phyloP scores from a whole-genome alignment of 2,888 invertebrate genomes.

The Orchesella flavescens region DNA sequence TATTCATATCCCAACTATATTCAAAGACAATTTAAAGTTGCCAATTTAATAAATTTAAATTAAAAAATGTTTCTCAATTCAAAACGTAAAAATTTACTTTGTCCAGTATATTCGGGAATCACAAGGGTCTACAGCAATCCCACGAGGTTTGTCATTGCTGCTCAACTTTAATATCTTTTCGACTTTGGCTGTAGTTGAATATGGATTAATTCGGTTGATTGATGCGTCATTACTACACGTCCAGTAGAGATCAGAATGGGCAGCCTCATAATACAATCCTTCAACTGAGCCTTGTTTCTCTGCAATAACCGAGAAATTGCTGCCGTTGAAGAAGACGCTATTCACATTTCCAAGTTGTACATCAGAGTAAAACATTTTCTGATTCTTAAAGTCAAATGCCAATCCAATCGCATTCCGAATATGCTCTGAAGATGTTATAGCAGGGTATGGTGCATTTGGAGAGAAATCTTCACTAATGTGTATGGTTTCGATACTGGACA shows the following conservation, averaged over 20 bases:
- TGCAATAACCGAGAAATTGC: constrained; percentile 81
- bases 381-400: constrained; percentile 83
- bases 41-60: not conserved
- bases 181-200: constrained; percentile 75
- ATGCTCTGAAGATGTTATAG: constrained; percentile 82
- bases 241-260: constrained; percentile 85
- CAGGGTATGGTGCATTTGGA: constrained; percentile 85
- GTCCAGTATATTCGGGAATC: constrained; percentile 74
- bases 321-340: constrained; percentile 86
- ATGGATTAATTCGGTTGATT: constrained; percentile 78
- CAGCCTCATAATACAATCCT: constrained; percentile 86
- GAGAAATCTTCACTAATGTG: constrained; percentile 81
- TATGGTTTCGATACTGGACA: constrained; percentile 86
- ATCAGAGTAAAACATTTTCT: constrained; percentile 89
- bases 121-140: constrained; percentile 86
- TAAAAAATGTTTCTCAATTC: constrained; percentile 31
- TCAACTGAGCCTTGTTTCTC: constrained; percentile 89
- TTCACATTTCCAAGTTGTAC: constrained; percentile 90
- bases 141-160: constrained; percentile 82
- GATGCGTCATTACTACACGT: constrained; percentile 87
- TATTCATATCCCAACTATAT: constrained; percentile 83
- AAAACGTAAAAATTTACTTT: constrained; percentile 43
- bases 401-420: constrained; percentile 91
- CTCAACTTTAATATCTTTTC: constrained; percentile 79
- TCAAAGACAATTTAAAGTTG: constrained; percentile 66